Evolutionary conservation across 2,113 vertebrate species (phyloP).

Genomic region (Vanacampus margaritifer): DNA sequence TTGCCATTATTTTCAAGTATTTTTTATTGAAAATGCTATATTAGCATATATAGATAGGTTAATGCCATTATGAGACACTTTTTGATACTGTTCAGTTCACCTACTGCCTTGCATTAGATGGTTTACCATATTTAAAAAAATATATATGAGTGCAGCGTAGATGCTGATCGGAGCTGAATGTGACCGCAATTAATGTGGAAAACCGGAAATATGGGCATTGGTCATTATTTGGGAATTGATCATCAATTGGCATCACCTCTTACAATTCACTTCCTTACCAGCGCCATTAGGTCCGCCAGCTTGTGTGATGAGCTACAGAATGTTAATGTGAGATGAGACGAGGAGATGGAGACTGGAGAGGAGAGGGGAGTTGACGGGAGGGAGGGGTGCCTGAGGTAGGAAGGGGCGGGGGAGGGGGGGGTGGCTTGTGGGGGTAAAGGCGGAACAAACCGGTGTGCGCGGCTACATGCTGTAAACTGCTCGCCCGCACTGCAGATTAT

Average conservation of each 20-base stretch:
- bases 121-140: background rate
- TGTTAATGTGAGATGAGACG: constrained; percentile 41
- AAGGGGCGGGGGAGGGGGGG: background rate
- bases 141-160: background rate
- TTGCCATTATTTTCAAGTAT: too few species aligned
- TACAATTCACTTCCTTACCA: background rate
- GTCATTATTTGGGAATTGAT: background rate
- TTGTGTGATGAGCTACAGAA: constrained; percentile 24
- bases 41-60: too few species aligned
- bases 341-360: constrained; percentile 35
- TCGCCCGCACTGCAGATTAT: constrained; percentile 80
- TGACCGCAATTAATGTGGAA: background rate
- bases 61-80: background rate
- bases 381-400: constrained; percentile 12
- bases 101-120: too few species aligned
- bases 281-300: background rate
- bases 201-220: background rate
- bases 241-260: background rate
- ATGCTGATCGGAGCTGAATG: background rate
- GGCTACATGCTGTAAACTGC: constrained; percentile 73
- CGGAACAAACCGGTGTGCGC: constrained; percentile 78
- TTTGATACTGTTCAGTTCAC: too few species aligned
- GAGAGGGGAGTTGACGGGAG: constrained; percentile 17
- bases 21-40: too few species aligned
- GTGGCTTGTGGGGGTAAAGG: constrained; percentile 37